A percentile compares a stretch with the other conserved stretches of the same genome.
Evolutionary conservation across 2,888 invertebrate genomes (phyloP).

Genomic region (Timandra comae): DNA sequence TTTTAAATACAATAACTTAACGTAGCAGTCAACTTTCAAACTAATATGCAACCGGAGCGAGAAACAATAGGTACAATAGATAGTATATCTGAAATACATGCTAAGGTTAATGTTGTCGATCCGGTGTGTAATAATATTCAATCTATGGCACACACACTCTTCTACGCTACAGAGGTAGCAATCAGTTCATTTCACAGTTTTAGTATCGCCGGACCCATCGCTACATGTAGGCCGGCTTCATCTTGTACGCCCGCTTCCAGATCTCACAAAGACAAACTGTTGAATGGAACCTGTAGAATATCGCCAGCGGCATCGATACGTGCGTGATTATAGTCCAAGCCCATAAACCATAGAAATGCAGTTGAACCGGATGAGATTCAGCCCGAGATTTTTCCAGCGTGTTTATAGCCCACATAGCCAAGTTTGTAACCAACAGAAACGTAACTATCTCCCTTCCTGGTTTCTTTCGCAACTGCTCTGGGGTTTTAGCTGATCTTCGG

Average conservation of each 20-base stretch:
- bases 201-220: constrained; percentile 57
- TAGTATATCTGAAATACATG: constrained; percentile 7
- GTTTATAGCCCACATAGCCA: constrained; percentile 97
- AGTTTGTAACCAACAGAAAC: constrained; percentile 90
- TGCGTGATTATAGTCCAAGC: constrained; percentile 97
- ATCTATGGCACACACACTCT: constrained; percentile 66
- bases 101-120: constrained; percentile 7
- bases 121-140: constrained; percentile 27
- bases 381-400: constrained; percentile 93
- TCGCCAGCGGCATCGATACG: constrained; percentile 93
- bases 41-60: constrained; percentile 41
- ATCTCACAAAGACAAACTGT: constrained; percentile 97
- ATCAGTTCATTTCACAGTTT: constrained; percentile 39
- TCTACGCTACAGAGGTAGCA: constrained; percentile 47
- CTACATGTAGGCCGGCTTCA: constrained; percentile 91
- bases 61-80: constrained; percentile 12
- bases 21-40: constrained; percentile 70
- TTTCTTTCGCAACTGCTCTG: constrained; percentile 89
- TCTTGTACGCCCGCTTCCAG: constrained; percentile 97
- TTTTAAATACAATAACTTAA: constrained; percentile 74
- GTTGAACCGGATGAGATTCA: constrained; percentile 93
- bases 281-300: constrained; percentile 96
- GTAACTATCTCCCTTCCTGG: constrained; percentile 96
- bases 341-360: constrained; percentile 95
- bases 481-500: constrained; percentile 86